These are phyloP conservation scores for Vidua chalybeata DNA, from an alignment of 2,113 vertebrate species.

Conservation along the genomic window DNA sequence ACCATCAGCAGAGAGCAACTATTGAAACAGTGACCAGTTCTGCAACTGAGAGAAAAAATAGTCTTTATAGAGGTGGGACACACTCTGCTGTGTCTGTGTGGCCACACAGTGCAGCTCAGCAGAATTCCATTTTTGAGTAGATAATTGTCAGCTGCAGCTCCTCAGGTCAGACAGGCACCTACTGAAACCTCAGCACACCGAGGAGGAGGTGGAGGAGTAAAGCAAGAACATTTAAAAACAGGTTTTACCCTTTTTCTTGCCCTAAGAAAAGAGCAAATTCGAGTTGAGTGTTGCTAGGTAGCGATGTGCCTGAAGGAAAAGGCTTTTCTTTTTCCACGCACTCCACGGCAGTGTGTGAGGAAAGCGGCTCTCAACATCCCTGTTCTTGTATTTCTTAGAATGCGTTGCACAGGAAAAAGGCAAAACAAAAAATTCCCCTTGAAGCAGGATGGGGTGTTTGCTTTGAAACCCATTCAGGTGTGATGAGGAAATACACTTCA, in stretches of 20 bases:
- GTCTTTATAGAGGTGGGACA: neutral
- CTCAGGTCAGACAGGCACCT: neutral
- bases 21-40: neutral
- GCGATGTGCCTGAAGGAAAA: constrained; percentile 29
- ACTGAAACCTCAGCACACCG: neutral
- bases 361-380: neutral
- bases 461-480: neutral
- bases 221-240: neutral
- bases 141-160: neutral
- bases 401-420: neutral
- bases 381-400: neutral
- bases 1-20: neutral
- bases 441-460: neutral
- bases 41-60: neutral
- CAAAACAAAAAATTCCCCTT: neutral
- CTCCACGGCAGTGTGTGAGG: neutral
- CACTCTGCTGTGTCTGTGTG: neutral
- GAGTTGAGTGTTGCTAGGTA: constrained; percentile 18
- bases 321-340: neutral
- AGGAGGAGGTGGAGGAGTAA: neutral
- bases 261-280: neutral
- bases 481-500: neutral
- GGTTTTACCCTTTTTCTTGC: neutral
- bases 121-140: neutral
- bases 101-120: neutral